Evolutionary conservation across 1,140 invertebrate genomes (phyloP), one percentile per base, ranked within the genome.

Genomic region (Listronotus bonariensis): DNA sequence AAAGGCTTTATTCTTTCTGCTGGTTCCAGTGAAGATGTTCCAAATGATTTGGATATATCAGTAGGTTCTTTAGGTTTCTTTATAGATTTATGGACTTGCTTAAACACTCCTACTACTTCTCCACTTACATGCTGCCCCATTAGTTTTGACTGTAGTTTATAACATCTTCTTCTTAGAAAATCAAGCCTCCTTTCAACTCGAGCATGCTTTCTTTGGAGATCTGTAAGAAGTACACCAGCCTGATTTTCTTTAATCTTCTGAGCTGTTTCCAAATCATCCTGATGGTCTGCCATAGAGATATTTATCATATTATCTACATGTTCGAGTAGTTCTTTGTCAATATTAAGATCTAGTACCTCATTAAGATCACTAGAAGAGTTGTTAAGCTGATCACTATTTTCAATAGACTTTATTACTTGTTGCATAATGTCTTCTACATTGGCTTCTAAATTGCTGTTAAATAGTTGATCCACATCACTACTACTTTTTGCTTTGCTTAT

Each of bases 121-220:
- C 90, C 87, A 52, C 87, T 87, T 20, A 88, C 82, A 75, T 93
- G 90, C 51, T 85, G 85, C 11, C 91, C 89, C 67, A 92, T 81
- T 14, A 87, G 80, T 51, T 85, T 81, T 0, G 86, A 84, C 77
- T 95, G 91, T 7, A 92, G 77, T 73, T 93, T 92, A 0, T 88
- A 80, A 38, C 94, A 78, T 45, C 92, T 81, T 57, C 90, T 82
- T 68, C 89, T 70, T 51, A 95, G 77, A 74, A 89, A 88, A 5
- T 90, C 87, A 55, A 86, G 83, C 68, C 87, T 82, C 17, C 88
- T 81, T 69, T 90, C 86, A 26, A 89, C 79, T 42, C 86, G 80
- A 58, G 82, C 81, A 70, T 93, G 89, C 52, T 85, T 76, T n/a
- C 72, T 63, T 62, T 68, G 41, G 58, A 77, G 71, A 60, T 81